Evolutionary conservation across 1,140 invertebrate genomes (phyloP), one percentile per base, ranked within the genome.

Genomic region (Lanistes nyassanus): DNA sequence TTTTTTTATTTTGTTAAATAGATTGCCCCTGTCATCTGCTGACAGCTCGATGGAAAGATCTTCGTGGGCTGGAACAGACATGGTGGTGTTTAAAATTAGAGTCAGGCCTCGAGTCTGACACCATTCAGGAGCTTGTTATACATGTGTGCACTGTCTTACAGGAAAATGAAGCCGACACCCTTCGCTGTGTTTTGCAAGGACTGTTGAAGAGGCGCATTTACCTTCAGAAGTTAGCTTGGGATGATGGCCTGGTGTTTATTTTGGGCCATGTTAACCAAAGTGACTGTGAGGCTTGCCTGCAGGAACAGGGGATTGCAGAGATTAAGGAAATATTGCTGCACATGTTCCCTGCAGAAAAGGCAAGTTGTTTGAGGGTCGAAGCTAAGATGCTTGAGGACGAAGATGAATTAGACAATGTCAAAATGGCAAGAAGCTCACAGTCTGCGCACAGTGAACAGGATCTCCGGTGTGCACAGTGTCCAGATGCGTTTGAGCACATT

Each of bases 171-270:
- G 26, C 37, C 51, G 11, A 55, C 4, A 56, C 47, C 19, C 9
- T 47, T 47, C 42, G 42, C 9, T 2, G 9, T 3, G 23, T 62
- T 21, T 5, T 62, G 36, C 37, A 72, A 56, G 37, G 60, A n/a
- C 70, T 72, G 23, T 34, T 60, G 2, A 9, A 26, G 19, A 26
- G 19, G 26, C 70, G 39, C 34, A 26, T 62, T n/a, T 72, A 34
- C 70, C 56, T 72, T 1, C 70, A 72, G 26, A 58, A 39, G 19
- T 4, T 72, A 26, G 16, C 23, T 21, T 72, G 70, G 70, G 56
- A 72, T 13, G 26, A 34, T 11, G 56, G 70, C 3, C 34, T 72
- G 53, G 37, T 60, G 5, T 34, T 72, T 39, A 26, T 60, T 26
- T 55, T 72, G 21, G 70, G 70, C 34, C 70, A 72, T 21, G 19